These are phyloP conservation scores for Aradus depressus DNA, from an alignment of 2,888 invertebrate species.

Conservation along the genomic window DNA sequence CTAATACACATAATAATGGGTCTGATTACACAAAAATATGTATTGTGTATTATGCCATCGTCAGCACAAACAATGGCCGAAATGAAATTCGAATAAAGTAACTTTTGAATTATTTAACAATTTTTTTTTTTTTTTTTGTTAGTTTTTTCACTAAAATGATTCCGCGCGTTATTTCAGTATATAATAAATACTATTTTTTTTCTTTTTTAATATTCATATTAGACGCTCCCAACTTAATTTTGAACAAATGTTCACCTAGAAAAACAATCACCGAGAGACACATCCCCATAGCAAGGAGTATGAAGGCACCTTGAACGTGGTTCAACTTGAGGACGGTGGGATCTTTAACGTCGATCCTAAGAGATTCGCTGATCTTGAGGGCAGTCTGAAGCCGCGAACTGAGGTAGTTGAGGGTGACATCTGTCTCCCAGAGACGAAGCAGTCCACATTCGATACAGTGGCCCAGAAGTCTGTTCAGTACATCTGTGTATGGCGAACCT, in stretches of 20 bases:
- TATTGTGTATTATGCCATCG: too few species aligned
- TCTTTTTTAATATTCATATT: too few species aligned
- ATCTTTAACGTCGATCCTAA: constrained; percentile 4
- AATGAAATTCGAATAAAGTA: too few species aligned
- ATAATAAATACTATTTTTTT: too few species aligned
- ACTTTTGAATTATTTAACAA: too few species aligned
- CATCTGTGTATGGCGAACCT: constrained; percentile 22
- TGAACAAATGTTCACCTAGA: constrained; percentile 5
- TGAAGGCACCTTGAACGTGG: constrained; percentile 23
- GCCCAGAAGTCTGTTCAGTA: constrained; percentile 15
- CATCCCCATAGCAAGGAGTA: constrained; percentile 13
- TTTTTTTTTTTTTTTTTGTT: too few species aligned
- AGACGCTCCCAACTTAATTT: too few species aligned
- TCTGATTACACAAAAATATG: too few species aligned
- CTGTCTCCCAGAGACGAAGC: constrained; percentile 21
- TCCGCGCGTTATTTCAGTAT: too few species aligned
- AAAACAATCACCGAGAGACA: constrained; percentile 6
- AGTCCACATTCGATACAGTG: constrained; percentile 17
- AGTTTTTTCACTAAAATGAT: too few species aligned
- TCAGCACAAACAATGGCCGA: too few species aligned
- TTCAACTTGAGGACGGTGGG: constrained; percentile 12
- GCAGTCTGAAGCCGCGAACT: constrained; percentile 21
- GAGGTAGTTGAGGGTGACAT: constrained; percentile 14
- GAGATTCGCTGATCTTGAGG: constrained; percentile 9
- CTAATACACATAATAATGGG: too few species aligned